Base-by-base conservation (phyloP, 1,140 invertebrate species). In the Batillaria attramentaria region DNA sequence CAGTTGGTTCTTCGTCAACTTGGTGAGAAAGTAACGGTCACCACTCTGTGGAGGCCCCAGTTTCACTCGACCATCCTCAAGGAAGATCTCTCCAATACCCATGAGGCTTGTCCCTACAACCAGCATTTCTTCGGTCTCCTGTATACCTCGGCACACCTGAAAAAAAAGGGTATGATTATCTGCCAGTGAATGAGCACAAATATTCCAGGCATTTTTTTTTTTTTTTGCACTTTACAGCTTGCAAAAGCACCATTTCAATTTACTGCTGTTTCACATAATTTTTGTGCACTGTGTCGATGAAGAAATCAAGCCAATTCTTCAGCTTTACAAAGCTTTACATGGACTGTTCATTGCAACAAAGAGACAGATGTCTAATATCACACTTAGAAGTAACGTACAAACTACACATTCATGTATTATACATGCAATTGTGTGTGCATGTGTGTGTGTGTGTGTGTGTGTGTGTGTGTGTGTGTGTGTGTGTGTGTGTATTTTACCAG, bases 81-180 rank as follows among this genome's bases (percentile, higher is more conserved):
- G 75, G 8, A 81, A 80, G 1, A 92, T 28, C 80, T 87, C 83
- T 18, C 91, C 91, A 13, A 92, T 80, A 8, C 86, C 91, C 3
- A 91, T 80, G 18, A 92, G 35, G 10, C 76, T 76, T 16, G 88
- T 87, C 16, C 89, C 89, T 37, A 88, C 84, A 8, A 83, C 43
- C 33, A 92, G 77, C 87, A 92, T 90, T 65, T 84, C 79, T 79
- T 92, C 91, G 39, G 85, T 85, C 73, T 91, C 87, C 41, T 91
- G 90, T 50, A 87, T 83, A 2, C 91, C 91, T 73, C 88, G 73
- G 57, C 50, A 75, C 54, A 75, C 73, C 73, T 75, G 37, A 33
- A 65, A 35, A 41, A 42, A 41, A n/a, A n/a, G n/a, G n/a, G n/a
- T n/a, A n/a, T n/a, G n/a, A n/a, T n/a, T n/a, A n/a, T n/a, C n/a